phyloP scores from a whole-genome alignment of 1,140 invertebrate genomes.

The Nautilus pompilius region DNA sequence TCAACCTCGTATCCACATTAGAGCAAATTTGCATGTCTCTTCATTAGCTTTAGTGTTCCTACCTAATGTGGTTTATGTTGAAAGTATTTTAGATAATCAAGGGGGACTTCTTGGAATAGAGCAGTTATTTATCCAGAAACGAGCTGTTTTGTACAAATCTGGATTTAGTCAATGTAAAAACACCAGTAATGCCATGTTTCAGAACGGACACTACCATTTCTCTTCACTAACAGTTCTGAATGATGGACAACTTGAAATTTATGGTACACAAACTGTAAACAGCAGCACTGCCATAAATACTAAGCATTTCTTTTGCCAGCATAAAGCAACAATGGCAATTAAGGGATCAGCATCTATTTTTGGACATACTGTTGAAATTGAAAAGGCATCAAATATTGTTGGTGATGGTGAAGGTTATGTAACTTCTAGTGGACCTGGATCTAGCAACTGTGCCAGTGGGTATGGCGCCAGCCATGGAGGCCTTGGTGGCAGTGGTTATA shows the following conservation, averaged over 20 bases:
- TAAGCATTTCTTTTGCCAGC: slow-evolving; percentile 22
- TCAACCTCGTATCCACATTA: slow-evolving; percentile 17
- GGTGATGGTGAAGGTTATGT: slow-evolving; percentile 25
- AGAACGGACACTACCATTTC: slow-evolving; percentile 22
- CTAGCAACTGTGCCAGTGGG: slow-evolving; percentile 16
- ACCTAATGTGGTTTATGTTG: slow-evolving; percentile 23
- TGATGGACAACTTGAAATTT: slow-evolving; percentile 19
- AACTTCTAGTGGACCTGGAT: slow-evolving; percentile 20
- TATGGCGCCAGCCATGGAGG: slow-evolving; percentile 29
- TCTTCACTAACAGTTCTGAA: slow-evolving; percentile 22
- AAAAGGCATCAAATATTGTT: slow-evolving; percentile 20
- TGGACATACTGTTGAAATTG: slow-evolving; percentile 20
- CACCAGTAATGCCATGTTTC: background rate
- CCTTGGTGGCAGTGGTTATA: slow-evolving; percentile 13
- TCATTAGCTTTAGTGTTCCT: slow-evolving; percentile 15
- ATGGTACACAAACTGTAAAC: slow-evolving; percentile 12
- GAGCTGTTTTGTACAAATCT: slow-evolving; percentile 7
- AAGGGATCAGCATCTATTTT: background rate
- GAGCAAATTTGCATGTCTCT: slow-evolving; percentile 15
- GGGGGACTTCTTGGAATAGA: slow-evolving; percentile 31
- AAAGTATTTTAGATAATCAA: slow-evolving; percentile 15
- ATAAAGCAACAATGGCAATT: slow-evolving; percentile 7
- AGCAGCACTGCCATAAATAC: slow-evolving; percentile 13
- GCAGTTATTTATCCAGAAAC: slow-evolving; percentile 19
- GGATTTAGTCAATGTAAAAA: slow-evolving; percentile 15